Evolutionary conservation across 2,888 invertebrate genomes (phyloP).

Genomic region (Drosophila differens): DNA sequence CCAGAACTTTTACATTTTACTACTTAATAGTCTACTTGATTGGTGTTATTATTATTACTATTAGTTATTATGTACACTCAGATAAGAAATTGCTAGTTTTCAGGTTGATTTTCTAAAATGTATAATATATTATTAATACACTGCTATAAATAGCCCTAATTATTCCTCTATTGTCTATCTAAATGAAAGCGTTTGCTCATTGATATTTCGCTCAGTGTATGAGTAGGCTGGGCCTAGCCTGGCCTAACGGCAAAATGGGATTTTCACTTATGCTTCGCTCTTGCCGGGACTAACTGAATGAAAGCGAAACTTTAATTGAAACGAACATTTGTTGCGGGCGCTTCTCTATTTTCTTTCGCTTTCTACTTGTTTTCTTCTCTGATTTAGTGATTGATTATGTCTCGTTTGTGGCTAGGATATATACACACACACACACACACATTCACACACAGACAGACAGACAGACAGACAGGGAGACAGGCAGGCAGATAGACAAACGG

Average conservation of each 20-base stretch:
- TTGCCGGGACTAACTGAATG: slow-evolving; percentile 57
- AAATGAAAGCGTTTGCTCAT: neutral
- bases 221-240: slow-evolving; percentile 3
- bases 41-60: neutral
- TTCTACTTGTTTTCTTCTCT: slow-evolving; percentile 15
- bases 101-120: neutral
- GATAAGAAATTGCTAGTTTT: no score
- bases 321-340: slow-evolving; percentile 62
- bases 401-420: slow-evolving; percentile 59
- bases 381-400: slow-evolving; percentile 78
- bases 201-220: neutral
- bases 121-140: neutral
- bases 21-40: neutral
- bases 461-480: slow-evolving; percentile 5
- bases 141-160: neutral
- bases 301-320: slow-evolving; percentile 76
- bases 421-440: slow-evolving; percentile 26
- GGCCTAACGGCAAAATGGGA: neutral
- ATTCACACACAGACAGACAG: slow-evolving; percentile 18
- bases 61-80: neutral
- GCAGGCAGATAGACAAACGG: slow-evolving; percentile 13
- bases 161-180: neutral
- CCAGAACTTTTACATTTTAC: neutral
- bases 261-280: slow-evolving; percentile 10
- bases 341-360: slow-evolving; percentile 3